Evolutionary conservation across 2,888 invertebrate species (phyloP).

Genomic region (Pterostichus madidus): DNA sequence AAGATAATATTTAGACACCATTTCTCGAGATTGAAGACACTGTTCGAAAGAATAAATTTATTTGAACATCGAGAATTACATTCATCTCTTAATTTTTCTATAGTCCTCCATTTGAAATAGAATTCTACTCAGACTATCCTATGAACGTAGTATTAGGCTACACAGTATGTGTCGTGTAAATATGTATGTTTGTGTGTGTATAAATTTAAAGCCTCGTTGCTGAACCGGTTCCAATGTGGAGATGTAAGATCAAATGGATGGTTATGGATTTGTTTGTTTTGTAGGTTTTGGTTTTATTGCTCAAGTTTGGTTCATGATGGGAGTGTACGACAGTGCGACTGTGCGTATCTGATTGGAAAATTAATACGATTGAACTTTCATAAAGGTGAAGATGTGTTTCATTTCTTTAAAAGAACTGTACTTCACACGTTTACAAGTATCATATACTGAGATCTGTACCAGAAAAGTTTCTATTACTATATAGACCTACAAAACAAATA

Average conservation of each 20-base stretch:
- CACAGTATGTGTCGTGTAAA: not conserved
- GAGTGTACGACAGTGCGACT: conserved; percentile 13
- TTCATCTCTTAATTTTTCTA: no score
- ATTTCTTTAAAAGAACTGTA: not conserved
- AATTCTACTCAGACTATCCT: not conserved
- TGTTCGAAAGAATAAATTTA: no score
- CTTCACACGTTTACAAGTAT: no score
- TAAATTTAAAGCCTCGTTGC: conserved; percentile 46
- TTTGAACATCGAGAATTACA: no score
- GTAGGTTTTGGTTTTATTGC: conserved; percentile 46
- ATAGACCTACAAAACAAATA: no score
- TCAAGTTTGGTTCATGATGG: conserved; percentile 41
- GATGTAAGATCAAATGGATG: conserved; percentile 28
- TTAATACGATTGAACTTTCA: conserved; percentile 47
- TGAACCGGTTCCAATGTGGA: conserved; percentile 17
- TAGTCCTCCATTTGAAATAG: no score
- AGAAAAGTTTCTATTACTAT: no score
- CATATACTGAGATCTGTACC: no score
- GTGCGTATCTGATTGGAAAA: conserved; percentile 39
- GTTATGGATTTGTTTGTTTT: conserved; percentile 48
- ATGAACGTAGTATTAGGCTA: not conserved
- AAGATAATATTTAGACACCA: no score
- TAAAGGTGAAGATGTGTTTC: conserved; percentile 44
- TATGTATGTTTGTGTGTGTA: conserved; percentile 8
- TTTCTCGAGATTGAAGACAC: no score